Evolutionary conservation across 2,113 vertebrate species (phyloP).

Genomic region (Neomonachus schauinslandi): DNA sequence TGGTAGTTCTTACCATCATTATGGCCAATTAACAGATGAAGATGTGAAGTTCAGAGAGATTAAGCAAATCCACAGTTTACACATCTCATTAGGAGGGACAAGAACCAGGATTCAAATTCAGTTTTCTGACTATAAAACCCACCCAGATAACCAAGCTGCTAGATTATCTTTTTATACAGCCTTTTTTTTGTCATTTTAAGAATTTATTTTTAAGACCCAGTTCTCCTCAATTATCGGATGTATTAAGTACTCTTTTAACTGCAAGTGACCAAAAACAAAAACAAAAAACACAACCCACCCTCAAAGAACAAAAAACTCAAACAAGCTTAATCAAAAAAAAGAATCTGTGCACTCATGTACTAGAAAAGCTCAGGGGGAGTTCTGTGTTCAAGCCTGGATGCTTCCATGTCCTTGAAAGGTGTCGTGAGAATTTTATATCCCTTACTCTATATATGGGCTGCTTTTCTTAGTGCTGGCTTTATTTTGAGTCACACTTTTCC

Average conservation of each 20-base stretch:
- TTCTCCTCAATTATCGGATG: not conserved
- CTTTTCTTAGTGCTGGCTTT: not conserved
- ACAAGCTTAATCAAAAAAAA: not conserved
- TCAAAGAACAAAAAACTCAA: not conserved
- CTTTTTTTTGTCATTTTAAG: not conserved
- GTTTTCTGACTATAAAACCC: not conserved
- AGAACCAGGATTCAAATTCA: not conserved
- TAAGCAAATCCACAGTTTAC: not conserved
- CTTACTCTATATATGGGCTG: not conserved
- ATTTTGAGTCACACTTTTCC: not conserved
- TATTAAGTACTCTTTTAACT: not conserved
- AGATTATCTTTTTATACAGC: not conserved
- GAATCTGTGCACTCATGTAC: not conserved
- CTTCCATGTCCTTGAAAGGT: not conserved
- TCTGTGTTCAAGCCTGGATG: not conserved
- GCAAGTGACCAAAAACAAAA: not conserved
- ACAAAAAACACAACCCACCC: not conserved
- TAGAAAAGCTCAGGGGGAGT: not conserved
- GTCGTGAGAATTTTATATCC: not conserved
- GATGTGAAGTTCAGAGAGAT: not conserved
- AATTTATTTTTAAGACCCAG: not conserved
- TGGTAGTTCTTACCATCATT: not conserved
- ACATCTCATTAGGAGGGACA: not conserved
- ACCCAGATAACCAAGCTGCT: not conserved
- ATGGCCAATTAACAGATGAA: not conserved